Evolutionary conservation across 2,797 vertebrate genomes (phyloP), one percentile per base, ranked within the genome.

Genomic region (Crax fasciolata): DNA sequence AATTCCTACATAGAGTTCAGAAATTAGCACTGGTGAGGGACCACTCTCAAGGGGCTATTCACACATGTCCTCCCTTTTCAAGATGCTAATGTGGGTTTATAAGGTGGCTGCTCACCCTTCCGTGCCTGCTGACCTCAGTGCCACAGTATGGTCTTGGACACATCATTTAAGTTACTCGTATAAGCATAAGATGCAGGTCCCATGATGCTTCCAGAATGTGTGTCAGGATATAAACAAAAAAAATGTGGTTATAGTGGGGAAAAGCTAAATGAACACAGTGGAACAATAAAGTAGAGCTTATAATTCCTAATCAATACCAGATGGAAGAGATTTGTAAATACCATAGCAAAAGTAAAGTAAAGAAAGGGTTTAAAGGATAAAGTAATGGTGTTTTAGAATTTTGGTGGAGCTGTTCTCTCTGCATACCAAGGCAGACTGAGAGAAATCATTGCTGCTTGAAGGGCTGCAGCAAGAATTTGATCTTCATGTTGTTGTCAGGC

Each of bases 301-400:
- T 71, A 72, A 92, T 75, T 89, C 70, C 62, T 89, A 80, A 93
- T 92, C 89, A 77, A 83, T 85, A 72, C 44, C 81, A 92, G 86
- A 83, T 83, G 75, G 81, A 80, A 75, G 41, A 84, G 61, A 66
- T 94, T 89, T 87, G 65, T 85, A 94, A 93, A 95, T 84, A 77
- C 13, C 39, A 20, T 49, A 65, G 68, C 41, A 92, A 65, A 93
- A 67, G 35, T 63, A 76, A 89, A 74, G 27, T 87, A 71, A 91
- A 91, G 77, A 82, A 84, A 48, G 32, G 7, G 12, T 82, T 93
- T 92, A 86, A 86, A 90, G 63, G 39, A 52, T 94, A 90, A 80
- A 96, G 39, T 65, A 89, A 61, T 61, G 23, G 41, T 1, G 2
- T 83, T 92, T 89, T 30, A 54, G 63, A 91, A 83, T 30, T 74